Conservation (phyloP, 2,888 invertebrate genomes). For the Drosophila demipolita region DNA sequence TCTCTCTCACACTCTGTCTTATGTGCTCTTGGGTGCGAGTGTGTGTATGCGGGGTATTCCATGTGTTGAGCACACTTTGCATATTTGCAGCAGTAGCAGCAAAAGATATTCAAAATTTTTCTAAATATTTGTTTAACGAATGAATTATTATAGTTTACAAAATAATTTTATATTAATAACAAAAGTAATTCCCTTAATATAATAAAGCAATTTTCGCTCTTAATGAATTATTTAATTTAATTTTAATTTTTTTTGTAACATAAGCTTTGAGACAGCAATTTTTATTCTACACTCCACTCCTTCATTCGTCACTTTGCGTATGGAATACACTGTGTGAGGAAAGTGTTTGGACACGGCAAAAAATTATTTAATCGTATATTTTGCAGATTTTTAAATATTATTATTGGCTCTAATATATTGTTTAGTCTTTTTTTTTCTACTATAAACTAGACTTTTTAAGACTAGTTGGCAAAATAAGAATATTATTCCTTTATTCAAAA, state of each 20-base stretch:
- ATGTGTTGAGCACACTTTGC: slow-evolving; percentile 36
- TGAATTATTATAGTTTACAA: neutral
- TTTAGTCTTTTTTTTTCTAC: neutral
- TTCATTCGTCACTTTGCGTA: slow-evolving; percentile 49
- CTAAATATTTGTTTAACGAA: slow-evolving; percentile 24
- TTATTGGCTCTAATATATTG: neutral
- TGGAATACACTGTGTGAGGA: neutral
- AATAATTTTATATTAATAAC: neutral
- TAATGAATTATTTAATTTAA: neutral
- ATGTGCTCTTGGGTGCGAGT: slow-evolving; percentile 8
- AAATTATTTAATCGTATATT: neutral
- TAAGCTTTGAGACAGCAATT: neutral
- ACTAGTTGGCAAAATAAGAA: neutral
- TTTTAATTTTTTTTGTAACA: neutral
- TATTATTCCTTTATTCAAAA: neutral
- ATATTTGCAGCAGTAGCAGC: slow-evolving; percentile 44
- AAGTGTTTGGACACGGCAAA: neutral
- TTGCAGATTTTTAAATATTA: neutral
- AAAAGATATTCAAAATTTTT: slow-evolving; percentile 40
- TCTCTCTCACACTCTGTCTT: neutral
- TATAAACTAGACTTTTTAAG: neutral
- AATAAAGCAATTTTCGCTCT: neutral
- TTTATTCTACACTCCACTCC: slow-evolving; percentile 17
- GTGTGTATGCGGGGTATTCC: slow-evolving; percentile 7
- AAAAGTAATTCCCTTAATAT: neutral